phyloP scores from a whole-genome alignment of 2,888 invertebrate genomes.

The Eupeodes luniger region DNA sequence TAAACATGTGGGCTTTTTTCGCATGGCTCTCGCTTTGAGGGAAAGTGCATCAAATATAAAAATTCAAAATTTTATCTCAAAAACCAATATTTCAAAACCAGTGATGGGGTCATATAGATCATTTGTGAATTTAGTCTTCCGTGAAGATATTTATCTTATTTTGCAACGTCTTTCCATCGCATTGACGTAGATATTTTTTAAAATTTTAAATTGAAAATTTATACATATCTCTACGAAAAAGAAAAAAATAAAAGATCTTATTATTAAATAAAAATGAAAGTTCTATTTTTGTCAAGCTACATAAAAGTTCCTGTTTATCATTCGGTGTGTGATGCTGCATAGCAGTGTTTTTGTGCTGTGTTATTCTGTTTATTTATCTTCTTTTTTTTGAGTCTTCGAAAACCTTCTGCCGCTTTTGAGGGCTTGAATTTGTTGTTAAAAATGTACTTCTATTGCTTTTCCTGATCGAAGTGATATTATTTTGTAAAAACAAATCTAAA shows the following conservation, averaged over 20 bases:
- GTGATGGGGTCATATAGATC: slow-evolving; percentile 19
- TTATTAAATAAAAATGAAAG: slow-evolving; percentile 49
- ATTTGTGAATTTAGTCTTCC: slow-evolving; percentile 33
- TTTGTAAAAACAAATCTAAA: slow-evolving; percentile 24
- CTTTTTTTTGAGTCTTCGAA: background rate
- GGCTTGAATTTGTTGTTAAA: slow-evolving; percentile 16
- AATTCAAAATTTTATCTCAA: background rate
- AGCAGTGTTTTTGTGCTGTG: slow-evolving; percentile 44
- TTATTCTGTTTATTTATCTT: slow-evolving; percentile 18
- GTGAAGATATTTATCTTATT: slow-evolving; percentile 37
- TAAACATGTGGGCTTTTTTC: slow-evolving; percentile 8
- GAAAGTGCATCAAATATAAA: background rate
- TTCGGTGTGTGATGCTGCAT: slow-evolving; percentile 54
- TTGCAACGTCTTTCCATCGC: slow-evolving; percentile 33
- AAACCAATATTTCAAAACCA: slow-evolving; percentile 19
- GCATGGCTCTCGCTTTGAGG: background rate
- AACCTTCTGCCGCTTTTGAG: slow-evolving; percentile 29
- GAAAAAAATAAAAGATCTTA: slow-evolving; percentile 10
- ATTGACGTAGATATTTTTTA: slow-evolving; percentile 34
- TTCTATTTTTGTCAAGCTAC: slow-evolving; percentile 72
- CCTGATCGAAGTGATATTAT: slow-evolving; percentile 37
- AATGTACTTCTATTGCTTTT: slow-evolving; percentile 23
- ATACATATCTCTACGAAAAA: background rate
- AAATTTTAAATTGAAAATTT: slow-evolving; percentile 20
- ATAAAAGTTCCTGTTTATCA: slow-evolving; percentile 51